Base-by-base conservation (phyloP, 2,888 invertebrate genomes). In the Noctua pronuba region DNA sequence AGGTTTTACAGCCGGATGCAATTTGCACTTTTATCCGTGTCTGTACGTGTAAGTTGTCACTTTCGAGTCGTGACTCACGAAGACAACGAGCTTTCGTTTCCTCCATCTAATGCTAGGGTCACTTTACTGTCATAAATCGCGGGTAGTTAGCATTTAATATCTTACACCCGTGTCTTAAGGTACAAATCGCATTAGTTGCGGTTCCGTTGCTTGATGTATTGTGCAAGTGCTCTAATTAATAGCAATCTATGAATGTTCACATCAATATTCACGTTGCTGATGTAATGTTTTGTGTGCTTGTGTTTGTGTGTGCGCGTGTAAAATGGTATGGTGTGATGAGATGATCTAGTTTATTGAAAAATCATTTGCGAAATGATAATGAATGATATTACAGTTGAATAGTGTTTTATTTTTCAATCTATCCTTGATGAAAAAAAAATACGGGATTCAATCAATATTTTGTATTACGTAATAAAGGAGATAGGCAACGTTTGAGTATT, bases 31-130 rank as follows among this genome's bases (percentile, higher is more conserved):
- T 86, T 90, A 88, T 91, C 82, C 75, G 76, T 83, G 90, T 87
- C 88, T 90, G 90, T 94, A 94, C 94, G 84, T 87, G 86, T 87
- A 91, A 91, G 92, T 93, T 94, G 94, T 94, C 94, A 94, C 95
- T 95, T 94, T 94, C 94, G 83, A 94, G 92, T 93, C 92, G 94
- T 94, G 94, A 94, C 88, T 94, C 95, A 94, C 94, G 94, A 94
- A 92, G 91, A 89, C 92, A 89, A 86, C 89, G 90, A 89, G 93
- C 93, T 93, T 92, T 93, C 93, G 92, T 91, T 91, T 90, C 92
- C 89, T 89, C 86, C 85, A 85, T 86, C 89, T 87, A 88, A 85
- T 89, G 81, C 87, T 88, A 87, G 90, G 88, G 91, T 90, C 91
- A 89, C 86, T 87, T 77, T 81, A 84, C 86, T 89, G 89, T 92